Evolutionary conservation across 2,113 vertebrate species (phyloP), one percentile per base, ranked within the genome.

Genomic region (Boulengeromyrus knoepffleri): DNA sequence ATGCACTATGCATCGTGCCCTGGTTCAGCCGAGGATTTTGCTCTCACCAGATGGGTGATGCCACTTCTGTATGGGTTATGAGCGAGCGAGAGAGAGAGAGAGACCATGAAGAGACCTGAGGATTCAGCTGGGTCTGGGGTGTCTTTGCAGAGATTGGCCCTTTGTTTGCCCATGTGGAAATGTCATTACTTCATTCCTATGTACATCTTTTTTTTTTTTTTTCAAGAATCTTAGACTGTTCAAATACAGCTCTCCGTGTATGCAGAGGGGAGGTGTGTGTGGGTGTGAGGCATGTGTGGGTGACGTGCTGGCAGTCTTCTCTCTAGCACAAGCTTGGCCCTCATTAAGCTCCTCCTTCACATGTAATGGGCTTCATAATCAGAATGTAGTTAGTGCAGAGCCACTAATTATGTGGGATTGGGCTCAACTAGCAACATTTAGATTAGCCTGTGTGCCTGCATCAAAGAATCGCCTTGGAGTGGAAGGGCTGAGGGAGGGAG

Each of bases 351-450:
- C 42, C 56, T 27, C n/a, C 24, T 45, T 94, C n/a, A 95, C 94
- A 96, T 66, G 62, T n/a, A 66, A 66, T 66, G 62, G 62, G 62
- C 62, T 96, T 96, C 95, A 95, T 95, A 96, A 96, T 94, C 94
- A 94, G 95, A 95, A 95, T 93, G 93, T 95, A 93, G 93, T 94
- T 94, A 94, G 93, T 92, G 94, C 94, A 93, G 93, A 95, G 94
- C 94, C 93, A 94, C 96, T 96, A 94, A 96, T 96, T 96, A 96
- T 95, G 95, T 92, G 85, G 95, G 94, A 95, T 95, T 95, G 94
- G 94, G 93, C 95, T 95, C 95, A 95, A 95, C 94, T 94, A 94
- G 93, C 95, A 95, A 92, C 95, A 94, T 96, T 96, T 95, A 94
- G 95, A 96, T 96, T 96, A 96, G 95, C 95, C 92, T 93, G 93